A percentile compares a stretch with the other conserved stretches of the same genome.
Evolutionary conservation across 2,888 invertebrate genomes (phyloP).

Genomic region (Apamea anceps): DNA sequence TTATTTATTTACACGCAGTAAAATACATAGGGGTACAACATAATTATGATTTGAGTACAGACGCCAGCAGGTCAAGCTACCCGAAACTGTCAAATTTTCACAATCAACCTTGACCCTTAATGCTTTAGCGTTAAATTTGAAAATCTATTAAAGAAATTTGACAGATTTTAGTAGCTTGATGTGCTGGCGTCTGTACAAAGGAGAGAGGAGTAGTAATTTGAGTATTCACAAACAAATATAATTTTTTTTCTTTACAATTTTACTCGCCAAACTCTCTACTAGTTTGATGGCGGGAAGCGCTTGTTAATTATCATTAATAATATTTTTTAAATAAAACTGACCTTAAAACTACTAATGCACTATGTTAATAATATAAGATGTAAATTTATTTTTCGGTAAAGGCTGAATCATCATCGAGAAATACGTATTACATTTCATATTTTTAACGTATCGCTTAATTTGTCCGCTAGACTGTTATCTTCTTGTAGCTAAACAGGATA

Average conservation of each 20-base stretch:
- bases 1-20: too few species aligned
- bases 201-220: too few species aligned
- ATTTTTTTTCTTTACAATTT: not conserved
- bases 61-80: too few species aligned
- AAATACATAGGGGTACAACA: too few species aligned
- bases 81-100: too few species aligned
- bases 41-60: too few species aligned
- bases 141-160: too few species aligned
- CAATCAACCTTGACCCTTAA: too few species aligned
- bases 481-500: not conserved
- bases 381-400: not conserved
- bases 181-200: too few species aligned
- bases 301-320: not conserved
- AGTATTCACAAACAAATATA: too few species aligned
- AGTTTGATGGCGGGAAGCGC: not conserved
- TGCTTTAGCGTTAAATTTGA: too few species aligned
- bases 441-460: constrained; percentile 4
- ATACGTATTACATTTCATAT: not conserved
- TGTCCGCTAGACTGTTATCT: not conserved
- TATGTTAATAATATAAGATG: not conserved
- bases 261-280: not conserved
- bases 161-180: too few species aligned
- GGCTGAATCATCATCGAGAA: not conserved
- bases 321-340: not conserved
- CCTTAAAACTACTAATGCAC: not conserved